phyloP scores from a whole-genome alignment of 2,113 vertebrate genomes.

The Ailurus styani region DNA sequence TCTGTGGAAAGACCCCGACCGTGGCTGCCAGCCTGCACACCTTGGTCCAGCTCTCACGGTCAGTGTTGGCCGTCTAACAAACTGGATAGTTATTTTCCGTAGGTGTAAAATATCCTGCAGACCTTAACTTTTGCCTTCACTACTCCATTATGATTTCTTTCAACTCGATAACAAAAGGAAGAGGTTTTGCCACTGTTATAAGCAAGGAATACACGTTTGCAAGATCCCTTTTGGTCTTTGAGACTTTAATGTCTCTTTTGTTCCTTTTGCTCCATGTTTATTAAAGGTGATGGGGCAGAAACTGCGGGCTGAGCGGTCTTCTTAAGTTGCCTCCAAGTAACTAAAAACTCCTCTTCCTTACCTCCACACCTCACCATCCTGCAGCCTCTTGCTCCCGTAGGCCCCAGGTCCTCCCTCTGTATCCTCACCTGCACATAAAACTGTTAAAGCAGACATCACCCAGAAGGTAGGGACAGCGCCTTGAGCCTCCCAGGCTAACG shows the following conservation, averaged over 20 bases:
- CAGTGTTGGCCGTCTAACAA: not conserved
- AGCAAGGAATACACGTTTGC: not conserved
- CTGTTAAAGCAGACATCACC: not conserved
- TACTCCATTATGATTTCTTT: not conserved
- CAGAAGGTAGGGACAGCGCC: not conserved
- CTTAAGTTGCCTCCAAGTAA: accelerated
- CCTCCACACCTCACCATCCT: accelerated
- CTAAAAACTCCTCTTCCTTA: not conserved
- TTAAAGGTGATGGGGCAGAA: not conserved
- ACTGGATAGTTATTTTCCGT: not conserved
- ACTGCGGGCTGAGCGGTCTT: accelerated
- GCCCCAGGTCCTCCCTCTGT: not conserved
- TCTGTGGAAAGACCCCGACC: accelerated
- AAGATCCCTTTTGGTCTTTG: not conserved
- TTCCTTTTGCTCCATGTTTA: not conserved
- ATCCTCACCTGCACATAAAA: not conserved
- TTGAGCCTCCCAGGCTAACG: not conserved
- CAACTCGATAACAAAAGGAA: not conserved
- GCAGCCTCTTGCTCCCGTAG: accelerated
- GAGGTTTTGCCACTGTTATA: not conserved
- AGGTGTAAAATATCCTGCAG: not conserved
- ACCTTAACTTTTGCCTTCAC: not conserved
- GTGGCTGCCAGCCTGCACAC: accelerated
- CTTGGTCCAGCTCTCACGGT: not conserved
- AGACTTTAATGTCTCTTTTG: not conserved